These are phyloP conservation scores for Passer montanus DNA, from an alignment of 2,113 vertebrate species.

Conservation along the genomic window DNA sequence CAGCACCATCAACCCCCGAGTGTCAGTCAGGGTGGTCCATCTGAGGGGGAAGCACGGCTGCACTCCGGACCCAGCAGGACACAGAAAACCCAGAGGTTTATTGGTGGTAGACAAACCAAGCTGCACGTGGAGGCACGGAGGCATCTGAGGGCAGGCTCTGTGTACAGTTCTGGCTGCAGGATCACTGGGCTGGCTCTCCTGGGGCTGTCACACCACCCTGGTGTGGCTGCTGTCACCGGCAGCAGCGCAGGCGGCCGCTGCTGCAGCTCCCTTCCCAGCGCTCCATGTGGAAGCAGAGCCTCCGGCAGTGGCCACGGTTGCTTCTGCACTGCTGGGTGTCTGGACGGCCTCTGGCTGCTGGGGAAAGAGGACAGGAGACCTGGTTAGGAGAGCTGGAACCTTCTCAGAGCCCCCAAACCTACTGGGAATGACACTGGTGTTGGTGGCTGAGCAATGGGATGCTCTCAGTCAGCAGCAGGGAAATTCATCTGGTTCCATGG, in stretches of 20 bases:
- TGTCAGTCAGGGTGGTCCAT: not conserved
- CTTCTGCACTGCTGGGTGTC: constrained; percentile 35
- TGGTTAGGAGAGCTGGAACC: not conserved
- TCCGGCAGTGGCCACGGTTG: constrained; percentile 38
- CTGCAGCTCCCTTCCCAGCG: constrained; percentile 44
- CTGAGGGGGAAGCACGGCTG: not conserved
- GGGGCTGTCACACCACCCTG: not conserved
- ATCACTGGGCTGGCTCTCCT: not conserved
- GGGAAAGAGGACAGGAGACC: not conserved
- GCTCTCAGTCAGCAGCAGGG: rapidly evolving
- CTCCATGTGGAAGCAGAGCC: constrained; percentile 66
- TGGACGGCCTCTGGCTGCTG: not conserved
- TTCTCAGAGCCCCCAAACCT: not conserved
- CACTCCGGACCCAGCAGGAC: not conserved
- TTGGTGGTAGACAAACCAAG: not conserved
- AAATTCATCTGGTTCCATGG: not conserved
- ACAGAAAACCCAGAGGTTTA: not conserved
- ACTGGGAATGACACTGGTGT: rapidly evolving
- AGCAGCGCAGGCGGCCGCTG: constrained; percentile 40
- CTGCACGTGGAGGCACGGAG: rapidly evolving
- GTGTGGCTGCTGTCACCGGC: not conserved
- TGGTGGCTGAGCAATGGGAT: not conserved
- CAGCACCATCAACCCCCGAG: not conserved
- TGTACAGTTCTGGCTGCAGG: rapidly evolving
- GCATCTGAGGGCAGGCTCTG: not conserved